Base-by-base conservation (phyloP, 2,888 invertebrate genomes). In the Drosophila meridionalis region DNA sequence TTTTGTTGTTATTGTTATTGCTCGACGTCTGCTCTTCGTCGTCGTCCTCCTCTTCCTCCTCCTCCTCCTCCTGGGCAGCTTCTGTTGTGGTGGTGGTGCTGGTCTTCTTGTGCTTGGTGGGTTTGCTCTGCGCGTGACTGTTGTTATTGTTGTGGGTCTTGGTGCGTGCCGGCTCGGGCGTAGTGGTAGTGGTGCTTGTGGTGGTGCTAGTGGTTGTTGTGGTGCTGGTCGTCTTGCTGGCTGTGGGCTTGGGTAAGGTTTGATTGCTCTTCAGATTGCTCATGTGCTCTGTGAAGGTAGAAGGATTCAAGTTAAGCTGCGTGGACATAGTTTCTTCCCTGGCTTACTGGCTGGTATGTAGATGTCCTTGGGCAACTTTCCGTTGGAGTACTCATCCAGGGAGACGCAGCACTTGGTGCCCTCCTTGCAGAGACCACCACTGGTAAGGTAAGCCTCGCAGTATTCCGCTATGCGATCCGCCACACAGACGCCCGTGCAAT, bases 391-490 rank as follows among this genome's bases (percentile, higher is more conserved):
- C 11, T 94, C 94, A 83, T 97, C 96, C 75, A 95, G 94, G 14
- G 96, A 95, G 4, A 97, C 97, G 93, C 98, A 98, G 93, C 98
- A 98, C 67, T 96, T 95, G 69, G 96, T 94, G 0, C 96, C 96
- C 20, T 95, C 93, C 82, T 96, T 95, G 92, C 98, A 98, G 3
- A 97, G 94, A 38, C 95, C 95, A 42, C 95, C 94, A 2, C 96
- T 95, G 58, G 96, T 96, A 58, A 97, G 93, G 82, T 97, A 96
- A 0, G 97, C 97, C 87, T 97, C 97, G 92, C 98, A 98, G 92
- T 98, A 98, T 90, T 96, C 96, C 0, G 97, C 96, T 72, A 98
- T 95, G 32, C 96, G 94, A 60, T 96, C 96, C 30, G 96, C 96
- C 64, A 98, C 97, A 90, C 98, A 98, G 8, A 97, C 96, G 4